A percentile compares a stretch with the other conserved stretches of the same genome.
These are phyloP conservation scores for Carollia perspicillata DNA, from an alignment of 2,113 vertebrate genomes.

Conservation along the genomic window DNA sequence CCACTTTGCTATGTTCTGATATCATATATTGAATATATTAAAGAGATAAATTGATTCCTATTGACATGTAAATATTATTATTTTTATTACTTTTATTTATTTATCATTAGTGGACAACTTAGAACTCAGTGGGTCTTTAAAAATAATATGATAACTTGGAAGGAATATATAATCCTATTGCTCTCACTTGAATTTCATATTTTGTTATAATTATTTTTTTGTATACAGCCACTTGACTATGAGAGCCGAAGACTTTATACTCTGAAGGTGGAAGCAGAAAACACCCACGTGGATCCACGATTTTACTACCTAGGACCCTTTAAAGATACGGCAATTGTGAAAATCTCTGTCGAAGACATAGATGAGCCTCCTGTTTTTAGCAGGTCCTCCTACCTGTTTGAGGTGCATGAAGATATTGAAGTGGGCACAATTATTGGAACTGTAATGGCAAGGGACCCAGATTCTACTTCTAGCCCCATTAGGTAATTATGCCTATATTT, in stretches of 20 bases:
- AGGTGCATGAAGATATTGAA: slow-evolving; percentile 88
- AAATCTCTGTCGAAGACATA: slow-evolving; percentile 87
- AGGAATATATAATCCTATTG: background rate
- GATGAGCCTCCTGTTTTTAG: slow-evolving; percentile 87
- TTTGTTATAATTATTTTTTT: slow-evolving; percentile 18
- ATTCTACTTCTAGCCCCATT: slow-evolving; percentile 82
- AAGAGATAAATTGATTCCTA: background rate
- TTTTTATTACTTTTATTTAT: background rate
- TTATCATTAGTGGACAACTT: background rate
- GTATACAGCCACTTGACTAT: slow-evolving; percentile 84
- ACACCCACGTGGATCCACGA: slow-evolving; percentile 85
- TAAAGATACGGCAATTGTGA: slow-evolving; percentile 86
- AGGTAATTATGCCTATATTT: slow-evolving; percentile 75
- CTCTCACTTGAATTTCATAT: background rate
- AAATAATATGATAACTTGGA: background rate
- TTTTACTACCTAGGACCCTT: slow-evolving; percentile 88
- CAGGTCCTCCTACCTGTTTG: slow-evolving; percentile 85
- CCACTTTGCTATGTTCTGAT: background rate
- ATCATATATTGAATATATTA: background rate
- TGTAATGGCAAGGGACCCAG: slow-evolving; percentile 87
- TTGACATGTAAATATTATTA: background rate
- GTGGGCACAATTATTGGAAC: slow-evolving; percentile 87
- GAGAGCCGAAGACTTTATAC: slow-evolving; percentile 85
- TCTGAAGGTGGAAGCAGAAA: slow-evolving; percentile 86
- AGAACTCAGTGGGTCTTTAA: background rate